Base-by-base conservation (phyloP, 2,113 vertebrate genomes). In the Syngnathus floridae region DNA sequence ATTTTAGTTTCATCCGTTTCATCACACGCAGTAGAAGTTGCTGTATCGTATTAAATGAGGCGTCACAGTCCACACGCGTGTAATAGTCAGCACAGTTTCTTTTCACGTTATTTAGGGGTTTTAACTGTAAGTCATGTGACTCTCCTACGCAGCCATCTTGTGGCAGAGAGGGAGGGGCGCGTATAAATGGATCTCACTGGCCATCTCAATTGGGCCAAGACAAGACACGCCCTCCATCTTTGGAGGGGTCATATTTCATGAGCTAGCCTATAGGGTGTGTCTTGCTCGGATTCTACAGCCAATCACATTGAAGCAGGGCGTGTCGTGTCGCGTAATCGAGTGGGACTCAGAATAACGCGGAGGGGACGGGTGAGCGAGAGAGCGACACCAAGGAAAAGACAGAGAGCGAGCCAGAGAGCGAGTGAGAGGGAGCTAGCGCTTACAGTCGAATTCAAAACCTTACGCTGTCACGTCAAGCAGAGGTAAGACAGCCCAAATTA, bases 381-480 rank as follows among this genome's bases (percentile, higher is more conserved):
- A 35, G 61, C 16, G 59, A 41, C 38, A 22, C 12, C 45, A 21
- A 17, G 60, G 74, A 82, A 82, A 79, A 78, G 73, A 58, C 67
- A 56, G 69, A 64, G 68, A 62, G 43, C 54, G 67, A 64, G 72
- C 60, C 67, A 71, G 68, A 63, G 76, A 62, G 62, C 45, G 46
- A 14, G 77, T 40, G 55, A 71, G 79, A 73, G 72, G 61, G 69
- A 69, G 55, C 58, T 58, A 64, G 70, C 67, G 62, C 22, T 46
- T 71, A 84, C 80, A 84, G 81, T 89, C 87, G 90, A 81, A 88
- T 82, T 89, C 86, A 90, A 56, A 91, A 90, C 83, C 88, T 74
- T 86, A 86, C 87, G 86, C 89, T 92, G 90, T 92, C 89, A 91
- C 74, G 90, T 77, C 84, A 86, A 91, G 85, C 81, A 79, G 87